phyloP scores from a whole-genome alignment of 92 coral and sea anemone species.

The Montipora capitata region DNA sequence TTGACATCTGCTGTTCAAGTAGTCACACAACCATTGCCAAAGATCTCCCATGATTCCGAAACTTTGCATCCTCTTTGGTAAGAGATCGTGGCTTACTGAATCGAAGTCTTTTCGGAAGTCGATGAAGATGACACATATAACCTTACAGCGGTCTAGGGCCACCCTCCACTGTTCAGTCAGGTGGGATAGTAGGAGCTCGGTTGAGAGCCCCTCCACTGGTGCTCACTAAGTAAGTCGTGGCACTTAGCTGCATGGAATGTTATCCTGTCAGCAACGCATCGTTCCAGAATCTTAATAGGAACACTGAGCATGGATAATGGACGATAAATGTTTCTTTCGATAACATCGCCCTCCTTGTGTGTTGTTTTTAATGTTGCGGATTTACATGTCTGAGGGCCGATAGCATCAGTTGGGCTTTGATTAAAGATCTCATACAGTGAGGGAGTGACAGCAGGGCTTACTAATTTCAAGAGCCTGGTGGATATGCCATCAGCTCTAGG shows the following conservation, averaged over 20 bases:
- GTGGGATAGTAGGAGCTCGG: background rate
- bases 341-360: background rate
- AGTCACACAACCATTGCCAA: background rate
- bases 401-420: no score
- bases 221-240: background rate
- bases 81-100: background rate
- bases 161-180: background rate
- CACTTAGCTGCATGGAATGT: background rate
- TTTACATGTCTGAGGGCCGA: no score
- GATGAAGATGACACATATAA: background rate
- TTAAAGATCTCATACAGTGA: no score
- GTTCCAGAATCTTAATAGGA: background rate
- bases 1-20: background rate
- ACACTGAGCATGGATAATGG: background rate
- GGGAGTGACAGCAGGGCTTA: no score
- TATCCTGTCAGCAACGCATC: no score
- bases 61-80: background rate
- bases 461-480: no score
- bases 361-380: background rate
- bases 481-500: no score
- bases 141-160: background rate
- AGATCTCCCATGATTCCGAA: background rate
- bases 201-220: background rate
- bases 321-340: background rate
- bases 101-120: background rate